A percentile compares a stretch with the other conserved stretches of the same genome.
These are phyloP conservation scores for Cataglyphis altisquamis DNA, from an alignment of 2,888 invertebrate genomes.

Conservation along the genomic window DNA sequence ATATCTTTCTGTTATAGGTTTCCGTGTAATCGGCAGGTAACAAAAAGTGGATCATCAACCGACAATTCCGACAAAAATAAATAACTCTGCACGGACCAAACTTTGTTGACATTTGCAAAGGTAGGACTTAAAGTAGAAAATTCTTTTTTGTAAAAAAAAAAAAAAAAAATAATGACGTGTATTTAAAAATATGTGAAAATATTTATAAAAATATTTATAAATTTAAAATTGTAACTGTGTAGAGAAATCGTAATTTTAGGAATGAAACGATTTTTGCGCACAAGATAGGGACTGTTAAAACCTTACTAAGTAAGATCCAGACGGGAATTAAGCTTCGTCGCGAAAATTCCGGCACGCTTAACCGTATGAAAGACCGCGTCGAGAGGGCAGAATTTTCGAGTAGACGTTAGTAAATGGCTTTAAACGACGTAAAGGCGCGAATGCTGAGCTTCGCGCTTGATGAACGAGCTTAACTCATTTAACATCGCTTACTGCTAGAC, in stretches of 20 bases:
- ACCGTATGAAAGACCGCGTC: conserved; percentile 23
- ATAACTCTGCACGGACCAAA: background rate
- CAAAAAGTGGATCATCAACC: background rate
- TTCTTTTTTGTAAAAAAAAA: background rate
- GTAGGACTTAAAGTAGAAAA: background rate
- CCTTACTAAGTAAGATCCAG: conserved; percentile 34
- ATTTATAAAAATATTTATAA: no score
- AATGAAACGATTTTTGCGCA: background rate
- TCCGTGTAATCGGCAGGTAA: background rate
- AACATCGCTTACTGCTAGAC: conserved; percentile 64
- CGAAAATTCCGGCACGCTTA: conserved; percentile 30
- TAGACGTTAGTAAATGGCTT: conserved; percentile 56
- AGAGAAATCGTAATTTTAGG: background rate
- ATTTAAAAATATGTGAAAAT: background rate
- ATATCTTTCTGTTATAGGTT: background rate
- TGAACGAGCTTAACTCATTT: conserved; percentile 67
- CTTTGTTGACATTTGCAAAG: background rate
- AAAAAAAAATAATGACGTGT: background rate
- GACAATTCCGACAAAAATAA: background rate
- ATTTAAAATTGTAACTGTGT: background rate
- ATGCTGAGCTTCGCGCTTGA: conserved; percentile 52
- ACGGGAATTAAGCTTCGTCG: conserved; percentile 39
- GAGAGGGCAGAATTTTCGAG: conserved; percentile 49
- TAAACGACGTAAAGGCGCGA: conserved; percentile 53
- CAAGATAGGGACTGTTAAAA: background rate